These are phyloP conservation scores for Holacanthella duospinosa DNA, from an alignment of 2,888 invertebrate species.

Conservation along the genomic window DNA sequence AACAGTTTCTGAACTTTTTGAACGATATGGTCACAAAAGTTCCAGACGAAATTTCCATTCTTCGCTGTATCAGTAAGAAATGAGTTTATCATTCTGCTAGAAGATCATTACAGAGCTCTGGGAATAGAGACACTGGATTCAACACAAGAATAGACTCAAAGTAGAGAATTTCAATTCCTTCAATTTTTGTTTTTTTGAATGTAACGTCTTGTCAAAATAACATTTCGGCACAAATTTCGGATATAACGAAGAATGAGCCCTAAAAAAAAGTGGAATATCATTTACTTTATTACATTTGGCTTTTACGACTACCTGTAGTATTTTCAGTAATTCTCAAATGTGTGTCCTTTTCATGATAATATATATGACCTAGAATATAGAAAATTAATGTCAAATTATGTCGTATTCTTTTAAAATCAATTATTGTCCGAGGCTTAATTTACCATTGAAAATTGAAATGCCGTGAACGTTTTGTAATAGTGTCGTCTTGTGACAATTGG, in stretches of 20 bases:
- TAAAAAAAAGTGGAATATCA: no score
- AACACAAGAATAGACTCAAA: background rate
- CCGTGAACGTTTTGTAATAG: no score
- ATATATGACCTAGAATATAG: no score
- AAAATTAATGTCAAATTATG: no score
- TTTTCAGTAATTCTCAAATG: no score
- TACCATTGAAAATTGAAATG: no score
- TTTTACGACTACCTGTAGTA: no score
- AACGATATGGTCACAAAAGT: background rate
- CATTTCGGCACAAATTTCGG: background rate
- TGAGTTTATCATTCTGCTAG: background rate
- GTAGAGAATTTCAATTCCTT: background rate
- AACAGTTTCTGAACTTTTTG: background rate
- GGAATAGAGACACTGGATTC: background rate
- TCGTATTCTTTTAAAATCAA: no score
- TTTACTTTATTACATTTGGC: no score
- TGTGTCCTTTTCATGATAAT: no score
- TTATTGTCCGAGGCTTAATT: no score
- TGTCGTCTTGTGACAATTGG: no score
- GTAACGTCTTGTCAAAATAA: background rate
- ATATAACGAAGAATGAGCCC: background rate
- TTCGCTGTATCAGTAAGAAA: background rate
- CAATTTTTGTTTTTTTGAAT: background rate
- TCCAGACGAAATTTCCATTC: background rate
- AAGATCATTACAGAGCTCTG: background rate